Conservation (phyloP, 1,140 invertebrate genomes). For the Oryctes rhinoceros region DNA sequence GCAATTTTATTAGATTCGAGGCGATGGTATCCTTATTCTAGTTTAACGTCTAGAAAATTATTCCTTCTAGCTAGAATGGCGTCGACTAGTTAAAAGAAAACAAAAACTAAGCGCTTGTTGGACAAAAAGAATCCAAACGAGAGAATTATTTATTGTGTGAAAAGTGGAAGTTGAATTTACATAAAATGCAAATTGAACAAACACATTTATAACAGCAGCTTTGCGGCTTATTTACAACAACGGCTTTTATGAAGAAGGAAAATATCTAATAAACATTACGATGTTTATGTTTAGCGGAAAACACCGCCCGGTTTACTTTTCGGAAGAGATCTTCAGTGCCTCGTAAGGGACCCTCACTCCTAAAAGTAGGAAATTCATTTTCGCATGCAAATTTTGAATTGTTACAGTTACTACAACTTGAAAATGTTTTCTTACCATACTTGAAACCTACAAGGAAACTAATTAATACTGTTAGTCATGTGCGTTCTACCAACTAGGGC, state of each 20-base stretch:
- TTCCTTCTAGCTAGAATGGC: neutral
- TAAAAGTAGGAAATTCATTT: too few relatives aligned
- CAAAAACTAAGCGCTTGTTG: neutral
- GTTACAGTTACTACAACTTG: too few relatives aligned
- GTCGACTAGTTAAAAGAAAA: neutral
- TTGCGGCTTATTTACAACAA: neutral
- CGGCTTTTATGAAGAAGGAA: neutral
- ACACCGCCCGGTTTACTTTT: neutral
- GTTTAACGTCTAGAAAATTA: neutral
- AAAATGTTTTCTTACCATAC: too few relatives aligned
- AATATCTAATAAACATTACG: constrained; percentile 13
- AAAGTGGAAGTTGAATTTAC: neutral
- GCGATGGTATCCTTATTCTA: neutral
- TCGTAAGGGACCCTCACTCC: too few relatives aligned
- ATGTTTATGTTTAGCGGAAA: neutral
- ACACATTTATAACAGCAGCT: constrained; percentile 18
- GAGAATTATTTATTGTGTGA: neutral
- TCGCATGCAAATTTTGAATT: too few relatives aligned
- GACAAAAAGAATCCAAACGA: neutral
- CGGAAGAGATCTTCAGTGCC: neutral
- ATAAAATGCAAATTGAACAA: constrained; percentile 8
- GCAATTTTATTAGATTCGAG: neutral
- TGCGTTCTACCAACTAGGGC: too few relatives aligned
- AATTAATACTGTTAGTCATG: too few relatives aligned
- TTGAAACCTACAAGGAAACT: too few relatives aligned